Base-by-base conservation (phyloP, 2,113 vertebrate species). In the Neoarius graeffei region DNA sequence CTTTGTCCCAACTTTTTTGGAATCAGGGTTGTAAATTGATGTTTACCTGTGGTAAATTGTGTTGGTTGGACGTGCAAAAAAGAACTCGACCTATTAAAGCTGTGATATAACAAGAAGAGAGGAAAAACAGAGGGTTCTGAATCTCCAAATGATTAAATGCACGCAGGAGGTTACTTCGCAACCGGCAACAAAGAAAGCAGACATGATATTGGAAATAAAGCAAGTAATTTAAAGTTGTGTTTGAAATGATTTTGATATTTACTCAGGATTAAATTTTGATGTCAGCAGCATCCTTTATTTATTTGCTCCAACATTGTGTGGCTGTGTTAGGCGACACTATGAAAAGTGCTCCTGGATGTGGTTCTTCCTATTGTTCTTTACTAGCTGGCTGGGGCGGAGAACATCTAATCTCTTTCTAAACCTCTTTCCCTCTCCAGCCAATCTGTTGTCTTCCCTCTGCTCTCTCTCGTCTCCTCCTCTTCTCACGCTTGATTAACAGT, bases 401-500 rank as follows among this genome's bases (percentile, higher is more conserved):
- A 80, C 76, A 64, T 89, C 60, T 25, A n/a, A 86, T 87, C 81
- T 74, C 42, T 71, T 87, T 42, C 81, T 81, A 66, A 62, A 74
- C 52, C 74, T 48, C 15, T 5, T 10, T 77, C 30, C 67, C n/a
- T 88, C 80, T 71, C 48, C 62, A 60, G 50, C 7, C 57, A 48
- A 66, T 57, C 42, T 86, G 19, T 56, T n/a, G 23, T 27, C 57
- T 80, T 71, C 20, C 11, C 15, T 19, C 66, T 59, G 6, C 23
- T 84, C 60, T 90, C 86, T 48, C 48, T 66, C 73, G 74, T 76
- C 62, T 81, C 57, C 23, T 66, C 54, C 82, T 80, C 67, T 87
- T 59, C n/a, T 85, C 79, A 74, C 66, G 48, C 86, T 82, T 83
- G 86, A 80, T 88, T 88, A 81, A 64, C 42, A 80, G 54, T 87